Evolutionary conservation across 2,113 vertebrate genomes (phyloP).

Genomic region (Sinosuthora webbiana): DNA sequence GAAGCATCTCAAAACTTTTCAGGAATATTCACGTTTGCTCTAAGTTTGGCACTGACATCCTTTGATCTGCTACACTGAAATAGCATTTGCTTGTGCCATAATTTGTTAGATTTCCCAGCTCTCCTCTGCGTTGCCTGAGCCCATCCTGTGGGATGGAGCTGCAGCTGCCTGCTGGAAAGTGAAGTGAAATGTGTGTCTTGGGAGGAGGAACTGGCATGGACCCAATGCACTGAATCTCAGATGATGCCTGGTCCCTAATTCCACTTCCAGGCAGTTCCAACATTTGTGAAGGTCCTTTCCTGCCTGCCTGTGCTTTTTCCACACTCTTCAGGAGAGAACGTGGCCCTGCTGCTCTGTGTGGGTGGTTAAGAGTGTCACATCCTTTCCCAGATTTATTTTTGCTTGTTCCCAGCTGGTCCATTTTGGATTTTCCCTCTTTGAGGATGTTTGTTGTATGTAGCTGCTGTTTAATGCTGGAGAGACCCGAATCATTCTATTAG

Average conservation of each 20-base stretch:
- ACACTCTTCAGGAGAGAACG: not conserved
- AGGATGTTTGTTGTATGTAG: not conserved
- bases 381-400: not conserved
- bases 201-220: not conserved
- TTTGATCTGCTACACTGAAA: not conserved
- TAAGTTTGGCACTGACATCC: not conserved
- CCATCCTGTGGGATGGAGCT: not conserved
- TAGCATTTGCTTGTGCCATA: not conserved
- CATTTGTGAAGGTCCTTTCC: not conserved
- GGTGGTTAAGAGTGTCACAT: not conserved
- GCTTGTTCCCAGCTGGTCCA: not conserved
- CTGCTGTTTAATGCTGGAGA: not conserved
- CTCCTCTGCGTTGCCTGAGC: not conserved
- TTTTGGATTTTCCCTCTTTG: not conserved
- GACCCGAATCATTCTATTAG: not conserved
- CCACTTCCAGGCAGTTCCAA: not conserved
- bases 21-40: accelerated
- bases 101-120: not conserved
- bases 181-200: not conserved
- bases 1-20: not conserved
- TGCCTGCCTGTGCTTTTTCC: accelerated
- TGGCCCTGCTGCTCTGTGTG: not conserved
- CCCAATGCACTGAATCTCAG: not conserved
- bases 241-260: not conserved
- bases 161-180: not conserved